Evolutionary conservation across 2,888 invertebrate species (phyloP), one percentile per base, ranked within the genome.

Genomic region (Empis stercorea): DNA sequence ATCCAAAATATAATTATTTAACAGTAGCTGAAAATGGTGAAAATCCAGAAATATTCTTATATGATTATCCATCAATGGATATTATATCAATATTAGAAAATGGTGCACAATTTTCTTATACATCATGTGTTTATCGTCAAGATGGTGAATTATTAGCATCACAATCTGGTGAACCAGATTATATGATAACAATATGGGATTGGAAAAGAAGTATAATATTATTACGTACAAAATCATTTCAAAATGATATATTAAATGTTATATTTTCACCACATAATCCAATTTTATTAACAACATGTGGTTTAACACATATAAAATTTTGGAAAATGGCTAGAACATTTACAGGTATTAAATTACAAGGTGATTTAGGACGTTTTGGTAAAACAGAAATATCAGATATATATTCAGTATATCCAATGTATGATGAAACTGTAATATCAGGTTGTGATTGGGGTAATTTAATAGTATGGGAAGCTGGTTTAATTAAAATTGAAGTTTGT

Each of bases 241-340:
- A 84, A 13, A 87, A 84, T 60, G 86, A 87, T 60, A 83, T 92
- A 2, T 80, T 78, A 55, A 74, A 79, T 49, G 83, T 86, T 0
- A 79, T 81, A 62, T 93, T 94, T 64, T 92, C 93, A 0, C 78
- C 81, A 0, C 82, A 80, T 55, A 79, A 87, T 51, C 79, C 83
- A 6, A 87, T 86, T 10, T 80, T 86, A 55, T 71, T 94, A 34
- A 84, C 84, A 4, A 81, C 89, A 4, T 78, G 84, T 57, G 89
- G 88, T 10, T 66, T 80, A 2, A 81, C 81, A 15, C 88, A 89
- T 59, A 81, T 87, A 27, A 89, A 89, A 65, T 91, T 91, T 68
- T 94, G 93, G 93, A 92, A 88, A 73, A 92, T 93, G 84, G 83
- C 84, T 0, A 65, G 76, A 52, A 93, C 94, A 0, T 94, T 93